These are phyloP conservation scores for Phalacrocorax brasilianus DNA, from an alignment of 2,113 vertebrate genomes.

Conservation along the genomic window DNA sequence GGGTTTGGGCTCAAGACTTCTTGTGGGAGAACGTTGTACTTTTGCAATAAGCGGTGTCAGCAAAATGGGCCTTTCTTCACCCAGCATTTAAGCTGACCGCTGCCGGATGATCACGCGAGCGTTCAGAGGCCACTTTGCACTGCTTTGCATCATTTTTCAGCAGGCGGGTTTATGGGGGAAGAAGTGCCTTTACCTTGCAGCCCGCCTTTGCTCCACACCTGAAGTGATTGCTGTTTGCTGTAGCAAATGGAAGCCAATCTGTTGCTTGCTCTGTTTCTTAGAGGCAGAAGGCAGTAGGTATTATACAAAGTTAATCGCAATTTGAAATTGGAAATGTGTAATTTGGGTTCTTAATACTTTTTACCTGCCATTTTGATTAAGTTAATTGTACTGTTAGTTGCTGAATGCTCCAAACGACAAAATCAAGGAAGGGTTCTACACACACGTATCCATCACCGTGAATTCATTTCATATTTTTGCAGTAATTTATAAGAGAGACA, in stretches of 20 bases:
- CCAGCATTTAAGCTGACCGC: not conserved
- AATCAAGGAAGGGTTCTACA: not conserved
- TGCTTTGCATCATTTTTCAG: not conserved
- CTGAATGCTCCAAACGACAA: not conserved
- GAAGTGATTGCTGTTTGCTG: not conserved
- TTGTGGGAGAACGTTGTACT: not conserved
- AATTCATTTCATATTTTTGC: not conserved
- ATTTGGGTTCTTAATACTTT: not conserved
- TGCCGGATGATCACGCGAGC: accelerated
- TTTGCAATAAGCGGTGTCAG: not conserved
- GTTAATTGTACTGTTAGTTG: not conserved
- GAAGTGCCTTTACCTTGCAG: not conserved
- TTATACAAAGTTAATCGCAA: not conserved
- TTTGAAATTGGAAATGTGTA: not conserved
- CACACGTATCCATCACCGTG: accelerated
- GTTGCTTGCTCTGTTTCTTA: not conserved
- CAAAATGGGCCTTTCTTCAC: not conserved
- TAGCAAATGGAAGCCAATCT: not conserved
- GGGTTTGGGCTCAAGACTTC: not conserved
- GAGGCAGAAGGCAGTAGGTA: not conserved
- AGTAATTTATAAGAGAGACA: not conserved
- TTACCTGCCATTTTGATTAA: not conserved
- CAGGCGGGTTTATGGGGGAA: not conserved
- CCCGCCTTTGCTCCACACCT: not conserved
- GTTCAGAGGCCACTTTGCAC: not conserved